A percentile compares a stretch with the other conserved stretches of the same genome.
These are phyloP conservation scores for Slavum lentiscoides DNA, from an alignment of 2,888 invertebrate species.

Conservation along the genomic window DNA sequence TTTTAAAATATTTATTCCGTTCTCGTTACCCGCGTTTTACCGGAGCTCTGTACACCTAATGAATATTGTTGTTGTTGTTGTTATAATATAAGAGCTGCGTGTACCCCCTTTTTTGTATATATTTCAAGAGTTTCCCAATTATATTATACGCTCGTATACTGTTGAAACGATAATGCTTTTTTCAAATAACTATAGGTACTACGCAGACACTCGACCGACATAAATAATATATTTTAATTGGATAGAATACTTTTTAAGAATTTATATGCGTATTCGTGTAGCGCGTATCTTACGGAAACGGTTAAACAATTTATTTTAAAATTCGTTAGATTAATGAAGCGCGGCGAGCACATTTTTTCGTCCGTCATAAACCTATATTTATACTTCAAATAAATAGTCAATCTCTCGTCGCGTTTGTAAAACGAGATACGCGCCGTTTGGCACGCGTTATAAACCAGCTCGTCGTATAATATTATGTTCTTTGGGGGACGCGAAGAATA, in stretches of 20 bases:
- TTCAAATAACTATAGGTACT: no score
- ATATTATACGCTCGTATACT: neutral
- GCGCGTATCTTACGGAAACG: no score
- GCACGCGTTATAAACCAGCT: neutral
- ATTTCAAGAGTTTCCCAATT: neutral
- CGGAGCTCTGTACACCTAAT: neutral
- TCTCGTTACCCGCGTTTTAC: neutral
- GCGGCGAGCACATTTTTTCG: neutral
- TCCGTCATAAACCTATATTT: neutral
- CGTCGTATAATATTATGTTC: neutral
- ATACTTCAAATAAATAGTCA: neutral
- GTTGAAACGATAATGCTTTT: neutral
- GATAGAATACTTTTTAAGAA: neutral
- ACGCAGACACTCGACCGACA: neutral
- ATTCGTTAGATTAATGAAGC: neutral
- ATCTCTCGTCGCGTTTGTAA: slow-evolving; percentile 34
- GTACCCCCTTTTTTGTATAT: no score
- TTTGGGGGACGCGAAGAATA: neutral
- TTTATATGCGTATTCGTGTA: neutral
- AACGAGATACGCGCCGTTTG: neutral
- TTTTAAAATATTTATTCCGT: neutral
- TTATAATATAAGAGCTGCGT: neutral
- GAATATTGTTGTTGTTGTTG: neutral
- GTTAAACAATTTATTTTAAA: neutral
- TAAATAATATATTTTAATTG: neutral